Conservation (phyloP, 2,113 vertebrate genomes). For the Hippocampus guttulatus region DNA sequence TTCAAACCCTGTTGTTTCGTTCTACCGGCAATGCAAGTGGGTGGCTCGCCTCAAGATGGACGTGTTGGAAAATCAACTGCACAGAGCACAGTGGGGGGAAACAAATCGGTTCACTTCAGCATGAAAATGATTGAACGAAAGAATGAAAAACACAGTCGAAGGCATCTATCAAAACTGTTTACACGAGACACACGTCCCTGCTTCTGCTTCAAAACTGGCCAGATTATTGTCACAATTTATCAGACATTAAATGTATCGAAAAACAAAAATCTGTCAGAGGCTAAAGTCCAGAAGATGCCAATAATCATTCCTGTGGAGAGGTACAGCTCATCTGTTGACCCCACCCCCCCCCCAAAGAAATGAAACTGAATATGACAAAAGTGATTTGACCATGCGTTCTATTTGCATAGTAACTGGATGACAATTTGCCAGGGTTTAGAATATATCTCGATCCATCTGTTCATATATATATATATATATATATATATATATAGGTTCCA, state of each 20-base stretch:
- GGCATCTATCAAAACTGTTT: conserved; percentile 75
- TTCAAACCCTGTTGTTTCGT: conserved; percentile 18
- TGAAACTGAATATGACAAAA: not conserved
- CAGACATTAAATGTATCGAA: conserved; percentile 56
- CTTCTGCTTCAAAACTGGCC: conserved; percentile 60
- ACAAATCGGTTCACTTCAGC: conserved; percentile 77
- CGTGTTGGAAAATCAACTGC: conserved; percentile 73
- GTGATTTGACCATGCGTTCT: no score
- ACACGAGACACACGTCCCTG: conserved; percentile 55
- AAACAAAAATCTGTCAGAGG: conserved; percentile 51
- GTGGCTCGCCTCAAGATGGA: conserved; percentile 57
- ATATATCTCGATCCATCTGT: no score
- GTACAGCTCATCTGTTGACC: not conserved
- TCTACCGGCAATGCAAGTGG: conserved; percentile 39
- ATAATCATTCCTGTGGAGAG: conserved; percentile 31
- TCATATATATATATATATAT: no score
- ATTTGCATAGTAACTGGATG: no score
- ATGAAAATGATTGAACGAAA: conserved; percentile 75
- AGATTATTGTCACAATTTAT: conserved; percentile 61
- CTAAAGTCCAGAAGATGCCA: conserved; percentile 41
- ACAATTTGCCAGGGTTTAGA: no score
- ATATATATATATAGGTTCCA: no score
- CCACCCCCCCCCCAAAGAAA: not conserved
- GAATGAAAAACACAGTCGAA: conserved; percentile 62
- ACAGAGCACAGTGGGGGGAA: conserved; percentile 64